These are phyloP conservation scores for Agonum fuliginosum DNA, from an alignment of 2,888 invertebrate genomes.

Conservation along the genomic window DNA sequence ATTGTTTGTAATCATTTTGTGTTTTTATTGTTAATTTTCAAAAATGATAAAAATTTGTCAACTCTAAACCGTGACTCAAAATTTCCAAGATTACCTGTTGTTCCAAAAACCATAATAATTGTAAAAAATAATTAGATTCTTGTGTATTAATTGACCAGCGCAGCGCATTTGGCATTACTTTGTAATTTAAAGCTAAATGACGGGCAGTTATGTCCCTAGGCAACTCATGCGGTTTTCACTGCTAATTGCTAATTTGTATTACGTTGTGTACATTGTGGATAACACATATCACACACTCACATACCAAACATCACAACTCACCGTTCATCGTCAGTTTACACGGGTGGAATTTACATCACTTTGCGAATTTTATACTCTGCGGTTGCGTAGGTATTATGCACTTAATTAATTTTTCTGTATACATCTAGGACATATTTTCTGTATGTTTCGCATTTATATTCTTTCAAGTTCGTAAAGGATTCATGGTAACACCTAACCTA, in stretches of 20 bases:
- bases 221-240: constrained; percentile 49
- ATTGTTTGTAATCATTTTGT: no score
- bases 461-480: constrained; percentile 16
- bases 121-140: no score
- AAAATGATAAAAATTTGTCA: no score
- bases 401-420: no score
- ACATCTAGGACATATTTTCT: no score
- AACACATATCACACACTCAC: constrained; percentile 21
- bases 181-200: constrained; percentile 28
- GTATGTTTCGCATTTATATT: no score
- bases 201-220: constrained; percentile 48
- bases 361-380: background rate
- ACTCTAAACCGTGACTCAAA: no score
- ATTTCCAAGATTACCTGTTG: no score
- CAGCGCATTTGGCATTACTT: background rate
- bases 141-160: background rate
- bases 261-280: constrained; percentile 35
- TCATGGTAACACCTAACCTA: background rate
- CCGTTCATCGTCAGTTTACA: constrained; percentile 4
- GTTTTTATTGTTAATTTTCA: no score
- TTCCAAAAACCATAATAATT: no score
- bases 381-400: no score
- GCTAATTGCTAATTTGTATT: constrained; percentile 54
- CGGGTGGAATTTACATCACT: constrained; percentile 19
- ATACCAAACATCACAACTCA: no score